Evolutionary conservation across 92 coral and sea anemone genomes (phyloP).

Genomic region (Palythoa grandiflora): DNA sequence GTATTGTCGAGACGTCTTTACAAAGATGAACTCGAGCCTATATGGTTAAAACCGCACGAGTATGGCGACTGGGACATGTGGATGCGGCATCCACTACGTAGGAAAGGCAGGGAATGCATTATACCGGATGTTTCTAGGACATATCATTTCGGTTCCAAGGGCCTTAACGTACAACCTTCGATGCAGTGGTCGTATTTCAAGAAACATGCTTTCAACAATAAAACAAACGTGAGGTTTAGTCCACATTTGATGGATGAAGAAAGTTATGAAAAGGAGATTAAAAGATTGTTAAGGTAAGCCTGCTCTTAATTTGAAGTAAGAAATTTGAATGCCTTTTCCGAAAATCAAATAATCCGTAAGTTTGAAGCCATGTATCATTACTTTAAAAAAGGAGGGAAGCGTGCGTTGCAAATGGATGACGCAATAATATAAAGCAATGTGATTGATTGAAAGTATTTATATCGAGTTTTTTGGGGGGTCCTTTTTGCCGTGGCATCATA

Average conservation of each 20-base stretch:
- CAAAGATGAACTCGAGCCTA: constrained; percentile 68
- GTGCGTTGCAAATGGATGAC: no score
- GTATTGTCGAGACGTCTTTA: constrained; percentile 67
- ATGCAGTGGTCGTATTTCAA: constrained; percentile 75
- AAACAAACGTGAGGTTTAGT: constrained; percentile 70
- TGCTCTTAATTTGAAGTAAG: no score
- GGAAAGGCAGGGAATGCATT: constrained; percentile 84
- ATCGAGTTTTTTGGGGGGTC: no score
- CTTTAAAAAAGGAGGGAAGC: no score
- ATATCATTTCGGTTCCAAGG: constrained; percentile 87
- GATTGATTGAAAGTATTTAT: no score
- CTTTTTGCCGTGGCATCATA: no score
- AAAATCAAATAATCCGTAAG: no score
- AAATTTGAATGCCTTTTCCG: no score
- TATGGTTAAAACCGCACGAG: constrained; percentile 60
- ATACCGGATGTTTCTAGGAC: constrained; percentile 89
- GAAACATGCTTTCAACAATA: constrained; percentile 68
- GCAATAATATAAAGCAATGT: no score
- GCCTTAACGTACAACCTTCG: constrained; percentile 73
- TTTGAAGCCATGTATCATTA: no score
- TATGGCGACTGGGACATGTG: constrained; percentile 59
- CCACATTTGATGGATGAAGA: constrained; percentile 62
- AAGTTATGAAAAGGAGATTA: constrained; percentile 74
- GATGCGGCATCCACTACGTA: constrained; percentile 56
- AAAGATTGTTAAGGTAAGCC: constrained; percentile 67